Percentiles rank a stretch among this genome's conserved stretches.
phyloP scores from a whole-genome alignment of 2,113 vertebrate genomes.

The Sminthopsis crassicaudata region DNA sequence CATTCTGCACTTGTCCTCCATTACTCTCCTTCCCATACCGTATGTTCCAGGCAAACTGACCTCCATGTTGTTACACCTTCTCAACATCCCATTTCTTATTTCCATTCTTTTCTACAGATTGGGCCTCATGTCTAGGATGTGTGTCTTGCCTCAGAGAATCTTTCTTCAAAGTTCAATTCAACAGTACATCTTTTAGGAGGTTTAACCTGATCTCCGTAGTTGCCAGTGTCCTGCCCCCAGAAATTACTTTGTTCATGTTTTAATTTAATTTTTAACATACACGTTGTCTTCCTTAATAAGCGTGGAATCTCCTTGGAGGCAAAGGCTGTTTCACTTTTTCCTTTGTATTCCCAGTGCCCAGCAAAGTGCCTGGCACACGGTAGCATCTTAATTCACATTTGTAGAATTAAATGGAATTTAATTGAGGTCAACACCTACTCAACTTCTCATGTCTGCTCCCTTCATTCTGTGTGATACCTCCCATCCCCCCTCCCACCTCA shows the following conservation, averaged over 20 bases:
- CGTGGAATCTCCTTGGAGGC: background rate
- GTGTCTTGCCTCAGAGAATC: background rate
- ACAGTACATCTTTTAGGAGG: background rate
- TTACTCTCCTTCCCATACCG: background rate
- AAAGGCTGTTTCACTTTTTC: background rate
- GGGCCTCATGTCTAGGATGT: background rate
- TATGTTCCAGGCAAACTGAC: background rate
- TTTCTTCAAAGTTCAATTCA: background rate
- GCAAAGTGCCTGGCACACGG: background rate
- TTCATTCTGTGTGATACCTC: background rate
- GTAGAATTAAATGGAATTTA: background rate
- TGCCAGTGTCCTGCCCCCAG: background rate
- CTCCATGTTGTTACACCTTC: background rate
- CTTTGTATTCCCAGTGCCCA: too few relatives aligned
- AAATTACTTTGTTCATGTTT: background rate
- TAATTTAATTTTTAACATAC: background rate
- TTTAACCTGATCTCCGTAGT: background rate
- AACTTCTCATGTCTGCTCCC: background rate
- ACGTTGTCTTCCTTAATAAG: background rate
- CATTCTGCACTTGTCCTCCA: background rate
- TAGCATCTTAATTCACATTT: background rate
- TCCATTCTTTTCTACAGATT: background rate
- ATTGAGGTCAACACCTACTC: conserved; percentile 1
- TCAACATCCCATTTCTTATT: background rate
- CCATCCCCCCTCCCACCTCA: background rate